Percentiles rank a stretch among this genome's conserved stretches.
These are phyloP conservation scores for Dysidea cf. avara DNA, from an alignment of 37 sponge, comb jelly and placozoan species.

Conservation along the genomic window DNA sequence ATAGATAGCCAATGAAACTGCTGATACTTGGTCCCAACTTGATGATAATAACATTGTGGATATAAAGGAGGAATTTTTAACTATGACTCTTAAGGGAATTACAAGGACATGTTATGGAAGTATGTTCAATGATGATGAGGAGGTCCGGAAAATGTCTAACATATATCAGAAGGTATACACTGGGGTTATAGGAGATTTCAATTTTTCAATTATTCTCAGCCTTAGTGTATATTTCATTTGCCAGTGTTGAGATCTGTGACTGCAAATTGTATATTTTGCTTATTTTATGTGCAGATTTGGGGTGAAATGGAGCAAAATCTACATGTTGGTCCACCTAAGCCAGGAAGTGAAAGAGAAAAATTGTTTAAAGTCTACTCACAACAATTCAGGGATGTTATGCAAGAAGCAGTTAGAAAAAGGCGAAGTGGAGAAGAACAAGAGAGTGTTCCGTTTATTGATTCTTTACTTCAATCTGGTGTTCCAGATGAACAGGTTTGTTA, in stretches of 20 bases:
- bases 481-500: constrained; percentile 51
- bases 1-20: constrained; percentile 4
- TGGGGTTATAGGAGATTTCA: too few relatives aligned
- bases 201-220: too few relatives aligned
- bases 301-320: constrained; percentile 61
- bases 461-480: too few relatives aligned
- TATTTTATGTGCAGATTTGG: constrained; percentile 52
- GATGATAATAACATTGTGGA: constrained; percentile 16
- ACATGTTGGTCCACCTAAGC: constrained; percentile 35
- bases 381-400: constrained; percentile 22
- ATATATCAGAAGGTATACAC: too few relatives aligned
- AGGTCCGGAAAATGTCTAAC: too few relatives aligned
- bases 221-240: too few relatives aligned
- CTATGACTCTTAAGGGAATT: constrained; percentile 75
- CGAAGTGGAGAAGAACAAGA: too few relatives aligned
- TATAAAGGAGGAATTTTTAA: constrained; percentile 37
- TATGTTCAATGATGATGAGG: constrained; percentile 45
- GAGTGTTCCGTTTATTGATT: too few relatives aligned
- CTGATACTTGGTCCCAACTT: not conserved
- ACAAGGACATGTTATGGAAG: constrained; percentile 51
- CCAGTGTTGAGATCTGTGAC: too few relatives aligned
- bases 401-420: too few relatives aligned
- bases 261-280: too few relatives aligned
- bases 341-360: constrained; percentile 58
- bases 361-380: constrained; percentile 39